A percentile compares a stretch with the other conserved stretches of the same genome.
Conservation (phyloP, 2,888 invertebrate species). For the Drosophila bunnanda region DNA sequence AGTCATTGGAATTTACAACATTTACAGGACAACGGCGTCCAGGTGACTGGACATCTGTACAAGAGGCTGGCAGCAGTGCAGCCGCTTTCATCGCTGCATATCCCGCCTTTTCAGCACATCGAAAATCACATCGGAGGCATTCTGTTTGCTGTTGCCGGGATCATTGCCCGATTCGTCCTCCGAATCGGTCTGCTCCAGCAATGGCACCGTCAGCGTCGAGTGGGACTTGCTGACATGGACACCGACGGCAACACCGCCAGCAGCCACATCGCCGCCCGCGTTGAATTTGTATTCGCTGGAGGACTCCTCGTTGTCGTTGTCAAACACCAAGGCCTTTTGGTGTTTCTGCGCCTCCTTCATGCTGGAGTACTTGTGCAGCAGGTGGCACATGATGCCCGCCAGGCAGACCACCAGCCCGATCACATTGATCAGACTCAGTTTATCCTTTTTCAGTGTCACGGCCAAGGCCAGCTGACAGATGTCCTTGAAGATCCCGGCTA, state of each 20-base stretch:
- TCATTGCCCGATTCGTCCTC: constrained; percentile 83
- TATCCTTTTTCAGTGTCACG: constrained; percentile 93
- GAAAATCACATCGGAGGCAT: constrained; percentile 85
- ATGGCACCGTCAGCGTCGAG: constrained; percentile 81
- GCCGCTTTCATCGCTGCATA: constrained; percentile 75
- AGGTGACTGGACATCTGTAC: constrained; percentile 19
- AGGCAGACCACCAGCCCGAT: constrained; percentile 94
- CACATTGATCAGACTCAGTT: constrained; percentile 92
- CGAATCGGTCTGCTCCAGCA: constrained; percentile 83
- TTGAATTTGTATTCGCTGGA: constrained; percentile 64
- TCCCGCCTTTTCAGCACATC: constrained; percentile 87
- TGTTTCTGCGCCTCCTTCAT: constrained; percentile 72
- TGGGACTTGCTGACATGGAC: constrained; percentile 59
- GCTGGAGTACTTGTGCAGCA: constrained; percentile 88
- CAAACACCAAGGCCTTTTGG: constrained; percentile 54
- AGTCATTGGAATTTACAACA: constrained; percentile 65
- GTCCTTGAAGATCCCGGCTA: constrained; percentile 99
- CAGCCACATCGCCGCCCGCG: constrained; percentile 28
- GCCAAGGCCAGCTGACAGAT: constrained; percentile 95
- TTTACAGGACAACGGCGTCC: constrained; percentile 58
- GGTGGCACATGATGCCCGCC: constrained; percentile 93
- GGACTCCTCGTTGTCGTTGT: constrained; percentile 67
- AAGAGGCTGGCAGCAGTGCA: neutral
- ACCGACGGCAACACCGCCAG: constrained; percentile 30
- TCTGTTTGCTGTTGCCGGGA: constrained; percentile 84